Conservation (phyloP, 2,113 vertebrate genomes). For the Podarcis raffonei region DNA sequence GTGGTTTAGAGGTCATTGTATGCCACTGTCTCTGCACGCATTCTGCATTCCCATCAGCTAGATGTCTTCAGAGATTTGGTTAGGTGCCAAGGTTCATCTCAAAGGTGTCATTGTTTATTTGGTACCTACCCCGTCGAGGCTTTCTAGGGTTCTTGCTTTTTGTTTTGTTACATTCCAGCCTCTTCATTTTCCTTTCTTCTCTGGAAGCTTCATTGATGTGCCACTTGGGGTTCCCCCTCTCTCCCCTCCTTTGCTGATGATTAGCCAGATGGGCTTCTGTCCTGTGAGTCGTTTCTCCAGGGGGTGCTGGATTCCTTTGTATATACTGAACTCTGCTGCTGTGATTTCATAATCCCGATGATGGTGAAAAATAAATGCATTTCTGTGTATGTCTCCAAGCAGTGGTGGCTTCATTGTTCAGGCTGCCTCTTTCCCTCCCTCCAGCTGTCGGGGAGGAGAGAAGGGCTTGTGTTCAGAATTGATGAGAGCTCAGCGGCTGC, state of each 20-base stretch:
- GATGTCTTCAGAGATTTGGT: background rate
- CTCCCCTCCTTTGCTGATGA: background rate
- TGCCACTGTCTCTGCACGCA: background rate
- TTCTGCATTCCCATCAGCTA: background rate
- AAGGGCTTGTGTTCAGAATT: accelerated
- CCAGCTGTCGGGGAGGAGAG: background rate
- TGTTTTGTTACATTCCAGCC: background rate
- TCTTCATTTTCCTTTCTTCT: background rate
- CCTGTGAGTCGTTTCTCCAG: constrained; percentile 9
- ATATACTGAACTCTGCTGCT: constrained; percentile 64
- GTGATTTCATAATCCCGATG: constrained; percentile 62
- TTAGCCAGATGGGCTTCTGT: constrained; percentile 10
- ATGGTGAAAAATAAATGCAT: constrained; percentile 67
- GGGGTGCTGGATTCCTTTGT: constrained; percentile 62
- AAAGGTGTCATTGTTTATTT: background rate
- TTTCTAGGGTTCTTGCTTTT: background rate
- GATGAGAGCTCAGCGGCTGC: background rate
- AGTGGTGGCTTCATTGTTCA: background rate
- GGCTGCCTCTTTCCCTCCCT: background rate
- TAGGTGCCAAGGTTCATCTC: background rate
- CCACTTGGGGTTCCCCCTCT: background rate
- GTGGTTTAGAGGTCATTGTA: background rate
- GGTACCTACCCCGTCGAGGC: background rate
- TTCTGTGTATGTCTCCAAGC: constrained; percentile 50
- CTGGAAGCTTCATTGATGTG: background rate